Evolutionary conservation across 1,140 invertebrate species (phyloP), one percentile per base, ranked within the genome.

Genomic region (Notospermus geniculatus): DNA sequence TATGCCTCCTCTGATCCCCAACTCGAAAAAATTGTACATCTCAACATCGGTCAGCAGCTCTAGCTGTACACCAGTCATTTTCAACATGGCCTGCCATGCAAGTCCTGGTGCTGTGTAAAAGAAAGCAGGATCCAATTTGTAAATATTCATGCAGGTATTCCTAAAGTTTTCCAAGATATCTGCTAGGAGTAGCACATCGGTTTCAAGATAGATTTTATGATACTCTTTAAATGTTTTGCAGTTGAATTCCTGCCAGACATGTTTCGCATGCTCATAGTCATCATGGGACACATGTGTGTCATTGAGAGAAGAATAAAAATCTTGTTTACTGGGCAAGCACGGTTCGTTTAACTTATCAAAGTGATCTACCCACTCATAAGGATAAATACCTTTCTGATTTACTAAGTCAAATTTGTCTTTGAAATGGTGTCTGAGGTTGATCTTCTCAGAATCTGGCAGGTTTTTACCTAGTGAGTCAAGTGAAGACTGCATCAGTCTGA

Each of bases 121-220:
- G 41, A 66, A 62, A 7, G 62, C 63, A 0, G 71, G 70, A 65
- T 74, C 71, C 45, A 72, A 57, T 11, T 53, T 28, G 58, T 70
- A 76, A 22, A 60, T 54, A 15, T 66, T 39, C 28, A 62, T 1
- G 56, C 60, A 59, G 1, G 62, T 17, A 45, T 69, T 45, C 56
- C 71, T 66, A 61, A 75, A 84, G 68, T 82, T 80, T 75, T 83
- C 80, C 72, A 84, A 83, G 27, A 84, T 67, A 73, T 84, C 81
- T 9, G 72, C 74, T 27, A 72, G 50, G 1, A 63, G 60, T 13
- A 69, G 11, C 2, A 67, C 69, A 58, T 71, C 67, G 0, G 67
- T 58, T 17, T 61, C 28, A 36, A 19, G 46, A 50, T 50, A 50
- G 5, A 50, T 5, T 9, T 50, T 27, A 50, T 27, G 46, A 27